Percentiles rank a stretch among this genome's conserved stretches.
phyloP scores from a whole-genome alignment of 2,113 vertebrate genomes.

The Salvelinus alpinus region DNA sequence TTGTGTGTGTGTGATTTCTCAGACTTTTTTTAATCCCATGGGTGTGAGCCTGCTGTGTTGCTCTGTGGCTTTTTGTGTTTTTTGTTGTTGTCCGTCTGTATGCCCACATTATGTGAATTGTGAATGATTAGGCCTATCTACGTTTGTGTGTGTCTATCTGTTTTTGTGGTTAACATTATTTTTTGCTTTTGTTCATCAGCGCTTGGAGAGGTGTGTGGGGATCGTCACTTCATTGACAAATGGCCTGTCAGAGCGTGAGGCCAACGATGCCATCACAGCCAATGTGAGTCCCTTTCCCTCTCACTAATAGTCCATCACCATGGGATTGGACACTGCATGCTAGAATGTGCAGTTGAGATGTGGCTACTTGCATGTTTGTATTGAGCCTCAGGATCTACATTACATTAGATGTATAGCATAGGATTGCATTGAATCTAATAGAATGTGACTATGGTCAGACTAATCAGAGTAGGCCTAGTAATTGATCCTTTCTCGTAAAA shows the following conservation, averaged over 20 bases:
- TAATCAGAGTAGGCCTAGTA: too few species aligned
- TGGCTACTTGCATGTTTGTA: too few species aligned
- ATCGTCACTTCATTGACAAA: conserved; percentile 83
- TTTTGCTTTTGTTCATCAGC: conserved; percentile 63
- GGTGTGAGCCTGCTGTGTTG: not conserved
- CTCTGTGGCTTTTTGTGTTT: conserved; percentile 4
- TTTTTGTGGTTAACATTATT: not conserved
- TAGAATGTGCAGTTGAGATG: too few species aligned
- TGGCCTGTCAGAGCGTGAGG: conserved; percentile 89
- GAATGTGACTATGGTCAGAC: too few species aligned
- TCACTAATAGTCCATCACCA: not conserved
- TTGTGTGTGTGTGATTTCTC: conserved; percentile 1
- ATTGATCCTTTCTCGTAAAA: too few species aligned
- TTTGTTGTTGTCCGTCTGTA: not conserved
- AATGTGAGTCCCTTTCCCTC: conserved; percentile 76
- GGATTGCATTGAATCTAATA: too few species aligned
- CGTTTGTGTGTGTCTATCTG: not conserved
- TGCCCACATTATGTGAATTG: too few species aligned
- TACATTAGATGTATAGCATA: too few species aligned
- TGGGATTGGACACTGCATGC: not conserved
- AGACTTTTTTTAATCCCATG: not conserved
- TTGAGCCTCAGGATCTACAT: too few species aligned
- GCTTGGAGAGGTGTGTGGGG: conserved; percentile 84
- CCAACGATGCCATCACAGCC: conserved; percentile 91
- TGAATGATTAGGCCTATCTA: not conserved